Base-by-base conservation (phyloP, 1,140 invertebrate species). In the Phymastichus coffea region DNA sequence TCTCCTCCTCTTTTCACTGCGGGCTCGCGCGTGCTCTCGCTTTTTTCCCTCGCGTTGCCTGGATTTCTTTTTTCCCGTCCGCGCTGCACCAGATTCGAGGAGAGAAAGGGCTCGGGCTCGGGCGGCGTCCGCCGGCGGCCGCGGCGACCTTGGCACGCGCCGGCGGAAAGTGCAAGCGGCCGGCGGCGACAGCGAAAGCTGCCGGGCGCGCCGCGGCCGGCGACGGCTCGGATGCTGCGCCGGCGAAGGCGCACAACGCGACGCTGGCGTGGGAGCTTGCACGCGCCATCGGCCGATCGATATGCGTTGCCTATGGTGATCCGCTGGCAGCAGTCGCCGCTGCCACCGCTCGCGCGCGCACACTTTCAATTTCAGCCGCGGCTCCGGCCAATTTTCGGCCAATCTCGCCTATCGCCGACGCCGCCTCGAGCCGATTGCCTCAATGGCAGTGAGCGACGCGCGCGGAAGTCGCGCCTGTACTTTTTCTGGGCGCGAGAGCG, bases 401-500 rank as follows among this genome's bases (percentile, higher is more conserved):
- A 73, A 9, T 40, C 37, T 15, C n/a, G n/a, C n/a, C n/a, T n/a
- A n/a, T n/a, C n/a, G n/a, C n/a, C n/a, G n/a, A 43, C 20, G 20
- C 19, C 40, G 8, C 8, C 6, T 43, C 41, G 15, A 12, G 23
- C 17, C 12, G 28, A 30, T 30, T 30, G 28, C 12, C 12, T 30
- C 12, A 8, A 12, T 12, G 26, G 58, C 57, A 60, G 68, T 73
- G 74, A 77, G 28, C 28, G 12, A 30, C 6, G 12, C 6, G 12
- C 6, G 12, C 28, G 1, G 28, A 8, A 30, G 28, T 8, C 6
- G 28, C 28, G 28, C 12, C 28, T n/a, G 28, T 12, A 30, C 71
- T 70, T 67, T 67, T 63, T n/a, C n/a, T n/a, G 73, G 68, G 67
- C 75, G 71, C 71, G 69, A 73, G 71, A 75, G 70, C 70, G 70